Evolutionary conservation across 2,797 vertebrate species (phyloP), one percentile per base, ranked within the genome.

Genomic region (Ctenopoma kingsleyae): DNA sequence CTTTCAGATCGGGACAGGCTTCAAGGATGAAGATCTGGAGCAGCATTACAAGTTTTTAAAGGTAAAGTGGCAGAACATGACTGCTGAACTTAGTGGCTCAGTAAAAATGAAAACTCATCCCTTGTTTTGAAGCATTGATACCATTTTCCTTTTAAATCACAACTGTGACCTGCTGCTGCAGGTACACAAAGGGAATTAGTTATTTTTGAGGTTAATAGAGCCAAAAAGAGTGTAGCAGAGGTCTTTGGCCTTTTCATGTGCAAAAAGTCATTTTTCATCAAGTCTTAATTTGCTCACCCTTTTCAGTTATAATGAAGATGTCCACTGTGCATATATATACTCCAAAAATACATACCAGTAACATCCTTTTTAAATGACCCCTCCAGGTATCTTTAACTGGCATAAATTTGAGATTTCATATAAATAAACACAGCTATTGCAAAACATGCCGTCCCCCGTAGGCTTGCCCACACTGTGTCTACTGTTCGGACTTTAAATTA

Each of bases 11-110:
- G 97, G 97, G 69, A 97, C 96, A 0, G 97, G 97, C 71, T 98
- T 98, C 89, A 96, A 96, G 23, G 97, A 98, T 68, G 96, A 97
- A 72, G 94, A 95, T 84, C 91, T 98, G 82, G 96, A 97, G 74
- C 94, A 93, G 44, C 95, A 96, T 82, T 89, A 95, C 84, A 94
- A 88, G 82, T 94, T 92, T 76, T 91, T 98, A 51, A 96, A 97
- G 97, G 97, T 98, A 86, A 80, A 67, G 69, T 43, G 67, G 30
- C 73, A 23, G 41, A 0, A 22, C 23, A 20, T 20, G 54, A 50
- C 60, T 71, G 66, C 43, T 4, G 35, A 20, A 36, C 66, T 44
- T 19, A 17, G 40, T 17, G 0, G 41, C 67, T 35, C 6, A 0
- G 36, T 57, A 46, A 32, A 40, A 40, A 16, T 16, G 1, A 54